Base-by-base conservation (phyloP, 1,140 invertebrate species). In the Elymnias hypermnestra region DNA sequence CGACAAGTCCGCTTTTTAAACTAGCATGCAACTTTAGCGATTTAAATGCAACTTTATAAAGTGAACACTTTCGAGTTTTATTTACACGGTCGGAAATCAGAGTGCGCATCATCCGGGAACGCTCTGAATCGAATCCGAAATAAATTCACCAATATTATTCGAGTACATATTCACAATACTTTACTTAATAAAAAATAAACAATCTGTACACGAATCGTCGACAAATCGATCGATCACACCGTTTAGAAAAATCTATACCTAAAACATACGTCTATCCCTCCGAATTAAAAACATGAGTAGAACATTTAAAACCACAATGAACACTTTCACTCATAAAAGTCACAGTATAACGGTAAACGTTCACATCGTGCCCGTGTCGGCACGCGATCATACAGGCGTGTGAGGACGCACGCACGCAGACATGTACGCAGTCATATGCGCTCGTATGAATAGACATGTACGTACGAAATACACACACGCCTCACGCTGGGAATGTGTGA, bases 11-110 rank as follows among this genome's bases (percentile, higher is more conserved):
- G 48, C 38, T 53, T 64, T 61, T 14, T 33, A 70, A 44, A 60
- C 65, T 64, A 83, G 72, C 73, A 79, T 79, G 75, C 77, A 70
- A 81, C 64, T 73, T 71, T 73, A 83, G 72, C 77, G 66, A 67
- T 72, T 75, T 83, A 84, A 84, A 84, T 82, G 81, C 77, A 81
- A 78, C 61, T 68, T 71, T 62, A 64, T 70, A 63, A 72, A 75
- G 68, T 84, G 78, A 84, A 84, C 76, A 83, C 75, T 75, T 78
- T 72, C 59, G 63, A 75, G 56, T 74, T 71, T 63, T 76, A 82
- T 84, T 46, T 83, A 84, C 75, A 83, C 65, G 62, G 63, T 33
- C 12, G 53, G 49, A 52, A 57, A 58, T 62, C 48, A 37, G 26
- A 36, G 25, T 37, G 62, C 56, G 49, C 55, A 53, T 57, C 57